Percentiles rank a stretch among this genome's conserved stretches.
Conservation (phyloP, 2,113 vertebrate genomes). For the Poicephalus gulielmi region DNA sequence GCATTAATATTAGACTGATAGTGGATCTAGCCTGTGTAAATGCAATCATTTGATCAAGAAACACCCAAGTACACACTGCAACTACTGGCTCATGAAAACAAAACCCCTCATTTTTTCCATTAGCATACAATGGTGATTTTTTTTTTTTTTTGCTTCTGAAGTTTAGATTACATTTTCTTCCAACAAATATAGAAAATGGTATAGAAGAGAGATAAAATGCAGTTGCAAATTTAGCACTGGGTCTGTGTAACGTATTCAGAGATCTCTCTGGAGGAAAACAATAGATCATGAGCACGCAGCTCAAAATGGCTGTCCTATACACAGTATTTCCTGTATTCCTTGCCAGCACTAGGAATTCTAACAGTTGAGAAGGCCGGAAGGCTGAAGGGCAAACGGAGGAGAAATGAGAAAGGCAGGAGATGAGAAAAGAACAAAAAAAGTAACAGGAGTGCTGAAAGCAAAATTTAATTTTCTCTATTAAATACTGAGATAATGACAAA, state of each 20-base stretch:
- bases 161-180: neutral
- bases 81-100: neutral
- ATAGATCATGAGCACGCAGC: neutral
- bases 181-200: neutral
- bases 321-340: neutral
- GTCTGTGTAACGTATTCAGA: neutral
- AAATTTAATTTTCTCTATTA: neutral
- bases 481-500: neutral
- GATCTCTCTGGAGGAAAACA: slow-evolving; percentile 6
- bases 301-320: slow-evolving; percentile 50
- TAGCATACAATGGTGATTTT: neutral
- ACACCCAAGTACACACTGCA: neutral
- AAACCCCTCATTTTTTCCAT: neutral
- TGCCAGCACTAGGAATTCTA: neutral
- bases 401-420: neutral
- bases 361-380: neutral
- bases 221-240: neutral
- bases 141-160: neutral
- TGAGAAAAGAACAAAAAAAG: neutral
- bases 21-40: neutral
- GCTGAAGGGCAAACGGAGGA: neutral
- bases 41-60: neutral
- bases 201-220: neutral
- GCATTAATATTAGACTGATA: neutral
- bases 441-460: neutral